Evolutionary conservation across 2,888 invertebrate genomes (phyloP).

Genomic region (Drepanosiphum platanoidis): DNA sequence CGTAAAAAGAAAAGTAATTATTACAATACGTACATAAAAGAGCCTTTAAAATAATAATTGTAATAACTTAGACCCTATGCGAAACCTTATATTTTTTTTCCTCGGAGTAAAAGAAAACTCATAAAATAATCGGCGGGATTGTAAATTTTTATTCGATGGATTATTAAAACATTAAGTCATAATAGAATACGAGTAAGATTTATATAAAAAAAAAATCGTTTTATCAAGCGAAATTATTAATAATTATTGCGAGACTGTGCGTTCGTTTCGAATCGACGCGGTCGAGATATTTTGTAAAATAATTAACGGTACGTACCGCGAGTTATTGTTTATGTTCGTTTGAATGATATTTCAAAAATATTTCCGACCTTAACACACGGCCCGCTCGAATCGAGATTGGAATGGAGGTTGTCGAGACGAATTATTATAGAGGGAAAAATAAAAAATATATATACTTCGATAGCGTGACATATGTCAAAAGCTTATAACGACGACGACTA

Average conservation of each 20-base stretch:
- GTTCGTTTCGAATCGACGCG: too few species aligned
- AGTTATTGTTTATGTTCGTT: neutral
- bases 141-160: neutral
- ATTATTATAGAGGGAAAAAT: too few species aligned
- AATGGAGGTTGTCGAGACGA: neutral
- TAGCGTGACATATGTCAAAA: neutral
- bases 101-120: neutral
- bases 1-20: conserved; percentile 32
- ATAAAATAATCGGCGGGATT: neutral
- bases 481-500: neutral
- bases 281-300: too few species aligned
- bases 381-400: neutral
- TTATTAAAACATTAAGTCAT: neutral
- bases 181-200: neutral
- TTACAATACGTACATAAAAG: too few species aligned
- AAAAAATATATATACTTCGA: neutral
- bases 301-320: neutral
- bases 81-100: neutral
- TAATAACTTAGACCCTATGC: neutral
- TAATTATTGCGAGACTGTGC: neutral
- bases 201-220: neutral
- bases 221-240: neutral
- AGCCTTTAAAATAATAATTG: conserved; percentile 1
- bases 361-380: neutral
- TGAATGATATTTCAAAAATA: neutral